phyloP scores from a whole-genome alignment of 2,888 invertebrate genomes.

The Drosophila birchii region DNA sequence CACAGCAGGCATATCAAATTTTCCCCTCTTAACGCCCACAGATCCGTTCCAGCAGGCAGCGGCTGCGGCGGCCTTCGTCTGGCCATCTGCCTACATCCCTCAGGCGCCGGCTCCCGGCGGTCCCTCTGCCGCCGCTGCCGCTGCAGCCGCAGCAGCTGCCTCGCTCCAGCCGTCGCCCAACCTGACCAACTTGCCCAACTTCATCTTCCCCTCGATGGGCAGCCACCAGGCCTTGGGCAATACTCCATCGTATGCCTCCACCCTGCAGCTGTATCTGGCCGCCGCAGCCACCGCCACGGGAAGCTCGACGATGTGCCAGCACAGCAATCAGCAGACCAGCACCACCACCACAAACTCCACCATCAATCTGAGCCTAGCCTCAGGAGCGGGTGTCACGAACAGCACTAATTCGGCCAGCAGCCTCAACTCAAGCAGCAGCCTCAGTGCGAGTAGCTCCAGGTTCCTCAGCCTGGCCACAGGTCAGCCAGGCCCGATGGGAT shows the following conservation, averaged over 20 bases:
- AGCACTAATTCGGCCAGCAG: slow-evolving; percentile 68
- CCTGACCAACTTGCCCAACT: slow-evolving; percentile 69
- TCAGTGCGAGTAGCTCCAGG: slow-evolving; percentile 75
- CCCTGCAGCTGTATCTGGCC: slow-evolving; percentile 87
- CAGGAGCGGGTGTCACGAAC: slow-evolving; percentile 72
- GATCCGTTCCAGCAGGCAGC: slow-evolving; percentile 84
- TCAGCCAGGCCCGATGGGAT: slow-evolving; percentile 57
- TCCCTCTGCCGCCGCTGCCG: slow-evolving; percentile 50
- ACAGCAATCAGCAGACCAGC: slow-evolving; percentile 86
- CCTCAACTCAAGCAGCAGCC: slow-evolving; percentile 56
- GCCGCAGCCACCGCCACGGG: slow-evolving; percentile 83
- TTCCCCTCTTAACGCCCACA: slow-evolving; percentile 84
- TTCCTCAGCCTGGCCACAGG: slow-evolving; percentile 73
- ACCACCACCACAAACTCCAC: slow-evolving; percentile 77
- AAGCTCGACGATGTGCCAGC: slow-evolving; percentile 86
- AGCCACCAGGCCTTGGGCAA: slow-evolving; percentile 75
- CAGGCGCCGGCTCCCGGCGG: slow-evolving; percentile 65
- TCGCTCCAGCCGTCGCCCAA: slow-evolving; percentile 71
- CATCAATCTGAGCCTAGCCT: slow-evolving; percentile 76
- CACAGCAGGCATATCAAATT: slow-evolving; percentile 84
- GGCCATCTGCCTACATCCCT: slow-evolving; percentile 83
- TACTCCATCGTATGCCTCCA: slow-evolving; percentile 84
- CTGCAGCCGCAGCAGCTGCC: slow-evolving; percentile 65
- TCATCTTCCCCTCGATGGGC: slow-evolving; percentile 82
- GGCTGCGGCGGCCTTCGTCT: slow-evolving; percentile 82